Base-by-base conservation (phyloP, 1,140 invertebrate genomes). In the Ostrea edulis region DNA sequence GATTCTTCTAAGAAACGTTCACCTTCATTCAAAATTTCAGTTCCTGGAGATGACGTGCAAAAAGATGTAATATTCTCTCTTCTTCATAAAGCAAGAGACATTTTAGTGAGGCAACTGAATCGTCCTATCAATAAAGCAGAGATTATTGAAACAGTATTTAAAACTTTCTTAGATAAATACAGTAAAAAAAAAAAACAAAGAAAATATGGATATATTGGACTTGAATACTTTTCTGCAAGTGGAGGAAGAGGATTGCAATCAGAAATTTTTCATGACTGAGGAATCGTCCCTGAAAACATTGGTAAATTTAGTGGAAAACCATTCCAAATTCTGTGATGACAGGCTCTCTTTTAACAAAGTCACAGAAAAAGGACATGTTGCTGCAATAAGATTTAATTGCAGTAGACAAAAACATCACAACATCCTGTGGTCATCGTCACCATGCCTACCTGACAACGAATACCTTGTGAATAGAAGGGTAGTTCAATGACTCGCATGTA, bases 381-480 rank as follows among this genome's bases (percentile, higher is more conserved):
- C 77, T 65, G n/a, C 53, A 65, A 9, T 65, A 14, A 20, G 68
- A 82, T 44, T 88, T 14, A 20, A 77, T 25, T 88, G 84, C 82
- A 20, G 44, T 25, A 81, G 35, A 14, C 52, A 88, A 81, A 85
- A 81, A 55, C 55, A 44, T 86, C 87, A 88, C 58, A 82, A n/a
- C 14, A 51, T 82, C 25, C 9, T 88, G 29, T 86, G 87, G 87
- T 85, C 84, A 62, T 88, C 87, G 25, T 88, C 87, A 20, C 87
- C 87, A 55, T 88, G 86, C 53, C 22, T 88, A 25, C 71, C 84
- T 53, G 86, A 88, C 25, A 77, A 88, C 82, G 87, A 85, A 35
- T 88, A 88, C 29, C 54, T 88, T 5, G 17, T 86, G 2, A 86
- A 88, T 44, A 58, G 77, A 17, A 44, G 55, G 8, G 81, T 88